phyloP scores from a whole-genome alignment of 2,888 invertebrate genomes.

The Parnassius apollo region DNA sequence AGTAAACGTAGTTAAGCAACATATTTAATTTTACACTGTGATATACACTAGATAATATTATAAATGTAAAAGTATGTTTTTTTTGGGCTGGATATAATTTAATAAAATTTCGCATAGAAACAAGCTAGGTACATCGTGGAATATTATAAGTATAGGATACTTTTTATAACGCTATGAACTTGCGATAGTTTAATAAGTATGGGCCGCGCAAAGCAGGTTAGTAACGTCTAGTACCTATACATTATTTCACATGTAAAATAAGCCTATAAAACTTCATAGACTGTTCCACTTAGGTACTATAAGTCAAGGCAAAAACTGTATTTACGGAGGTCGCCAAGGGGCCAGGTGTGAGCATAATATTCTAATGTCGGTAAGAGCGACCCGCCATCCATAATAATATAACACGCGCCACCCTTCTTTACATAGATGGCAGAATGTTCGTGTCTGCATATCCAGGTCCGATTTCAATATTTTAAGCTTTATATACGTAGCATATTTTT shows the following conservation, averaged over 20 bases:
- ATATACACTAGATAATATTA: too few species aligned
- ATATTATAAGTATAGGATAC: too few species aligned
- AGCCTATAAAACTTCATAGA: slow-evolving; percentile 32
- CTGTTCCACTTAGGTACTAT: slow-evolving; percentile 45
- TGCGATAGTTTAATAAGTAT: too few species aligned
- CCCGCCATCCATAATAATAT: slow-evolving; percentile 74
- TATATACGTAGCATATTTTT: too few species aligned
- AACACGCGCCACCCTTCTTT: slow-evolving; percentile 48
- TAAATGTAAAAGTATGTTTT: too few species aligned
- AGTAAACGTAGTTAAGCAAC: too few species aligned
- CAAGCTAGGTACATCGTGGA: too few species aligned
- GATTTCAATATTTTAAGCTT: slow-evolving; percentile 1
- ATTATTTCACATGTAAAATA: slow-evolving; percentile 20
- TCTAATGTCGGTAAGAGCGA: slow-evolving; percentile 70
- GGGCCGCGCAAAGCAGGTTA: too few species aligned
- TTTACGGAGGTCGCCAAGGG: slow-evolving; percentile 58
- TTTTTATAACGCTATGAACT: too few species aligned
- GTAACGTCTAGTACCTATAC: not conserved
- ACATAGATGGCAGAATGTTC: slow-evolving; percentile 39
- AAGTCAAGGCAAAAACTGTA: slow-evolving; percentile 60
- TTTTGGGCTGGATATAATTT: too few species aligned
- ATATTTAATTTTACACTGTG: too few species aligned
- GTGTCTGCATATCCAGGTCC: slow-evolving; percentile 19
- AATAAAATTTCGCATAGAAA: too few species aligned
- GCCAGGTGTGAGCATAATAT: slow-evolving; percentile 71